Evolutionary conservation across 2,113 vertebrate genomes (phyloP).

Genomic region (Solea senegalensis): DNA sequence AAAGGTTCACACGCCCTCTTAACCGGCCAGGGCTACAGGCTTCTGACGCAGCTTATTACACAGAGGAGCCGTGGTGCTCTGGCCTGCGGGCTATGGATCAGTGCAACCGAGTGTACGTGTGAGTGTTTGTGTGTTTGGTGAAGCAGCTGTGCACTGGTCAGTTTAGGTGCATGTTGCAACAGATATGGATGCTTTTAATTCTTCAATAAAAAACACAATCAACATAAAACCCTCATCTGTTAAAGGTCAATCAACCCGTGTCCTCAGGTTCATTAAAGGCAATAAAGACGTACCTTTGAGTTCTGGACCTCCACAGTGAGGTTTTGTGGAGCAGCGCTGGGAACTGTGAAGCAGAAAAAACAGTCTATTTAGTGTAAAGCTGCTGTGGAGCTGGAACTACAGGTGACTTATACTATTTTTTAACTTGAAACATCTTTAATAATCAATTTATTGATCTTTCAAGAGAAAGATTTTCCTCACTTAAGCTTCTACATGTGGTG

Average conservation of each 20-base stretch:
- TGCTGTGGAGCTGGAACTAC: background rate
- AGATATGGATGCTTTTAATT: background rate
- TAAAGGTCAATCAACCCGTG: too few species aligned
- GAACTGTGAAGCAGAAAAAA: constrained; percentile 82
- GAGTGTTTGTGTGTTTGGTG: constrained; percentile 6
- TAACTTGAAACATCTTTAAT: background rate
- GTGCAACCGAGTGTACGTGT: background rate
- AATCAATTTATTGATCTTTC: background rate
- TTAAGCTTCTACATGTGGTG: too few species aligned
- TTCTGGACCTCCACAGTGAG: constrained; percentile 94
- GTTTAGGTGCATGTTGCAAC: background rate
- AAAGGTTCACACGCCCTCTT: constrained; percentile 59
- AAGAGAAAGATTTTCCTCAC: too few species aligned
- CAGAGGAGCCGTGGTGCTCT: constrained; percentile 17
- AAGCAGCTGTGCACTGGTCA: background rate
- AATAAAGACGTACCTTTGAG: constrained; percentile 89
- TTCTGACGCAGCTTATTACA: constrained; percentile 55
- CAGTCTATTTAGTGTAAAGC: background rate
- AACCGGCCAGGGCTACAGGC: constrained; percentile 42
- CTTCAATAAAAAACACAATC: too few species aligned
- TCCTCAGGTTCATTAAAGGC: background rate
- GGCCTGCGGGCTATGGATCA: constrained; percentile 43
- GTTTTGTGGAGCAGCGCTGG: constrained; percentile 93
- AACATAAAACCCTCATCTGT: too few species aligned
- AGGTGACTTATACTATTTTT: too few species aligned